Percentiles rank a stretch among this genome's conserved stretches.
phyloP scores from a whole-genome alignment of 2,888 invertebrate genomes.

The Nemotelus nigrinus region DNA sequence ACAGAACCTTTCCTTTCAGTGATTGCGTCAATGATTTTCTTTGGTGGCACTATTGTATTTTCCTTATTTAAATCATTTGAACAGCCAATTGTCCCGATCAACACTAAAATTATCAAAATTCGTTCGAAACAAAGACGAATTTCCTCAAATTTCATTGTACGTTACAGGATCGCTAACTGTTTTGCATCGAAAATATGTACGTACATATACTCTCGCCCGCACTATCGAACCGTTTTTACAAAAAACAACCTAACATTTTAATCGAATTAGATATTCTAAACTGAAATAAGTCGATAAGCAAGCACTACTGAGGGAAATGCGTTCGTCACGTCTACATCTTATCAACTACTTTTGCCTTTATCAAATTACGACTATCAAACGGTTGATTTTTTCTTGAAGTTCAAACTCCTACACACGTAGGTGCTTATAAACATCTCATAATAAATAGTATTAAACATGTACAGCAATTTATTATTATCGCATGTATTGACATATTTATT shows the following conservation, averaged over 20 bases:
- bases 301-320: constrained; percentile 2
- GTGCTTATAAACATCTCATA: constrained; percentile 13
- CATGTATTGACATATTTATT: constrained; percentile 41
- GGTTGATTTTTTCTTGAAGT: constrained; percentile 33
- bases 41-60: too few species aligned
- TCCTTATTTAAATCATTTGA: too few species aligned
- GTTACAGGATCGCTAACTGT: too few species aligned
- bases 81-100: too few species aligned
- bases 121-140: too few species aligned
- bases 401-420: constrained; percentile 42
- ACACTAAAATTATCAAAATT: too few species aligned
- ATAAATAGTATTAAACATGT: constrained; percentile 36
- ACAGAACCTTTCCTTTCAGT: too few species aligned
- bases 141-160: too few species aligned
- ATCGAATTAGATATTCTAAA: constrained; percentile 19
- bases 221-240: too few species aligned
- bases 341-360: constrained; percentile 40
- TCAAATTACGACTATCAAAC: constrained; percentile 39
- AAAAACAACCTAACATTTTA: constrained; percentile 14
- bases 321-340: constrained; percentile 44
- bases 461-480: constrained; percentile 38
- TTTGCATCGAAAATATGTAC: too few species aligned
- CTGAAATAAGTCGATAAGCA: not conserved
- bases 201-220: too few species aligned
- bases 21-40: too few species aligned